Evolutionary conservation across 2,797 vertebrate species (phyloP), one percentile per base, ranked within the genome.

Genomic region (Falco berigora): DNA sequence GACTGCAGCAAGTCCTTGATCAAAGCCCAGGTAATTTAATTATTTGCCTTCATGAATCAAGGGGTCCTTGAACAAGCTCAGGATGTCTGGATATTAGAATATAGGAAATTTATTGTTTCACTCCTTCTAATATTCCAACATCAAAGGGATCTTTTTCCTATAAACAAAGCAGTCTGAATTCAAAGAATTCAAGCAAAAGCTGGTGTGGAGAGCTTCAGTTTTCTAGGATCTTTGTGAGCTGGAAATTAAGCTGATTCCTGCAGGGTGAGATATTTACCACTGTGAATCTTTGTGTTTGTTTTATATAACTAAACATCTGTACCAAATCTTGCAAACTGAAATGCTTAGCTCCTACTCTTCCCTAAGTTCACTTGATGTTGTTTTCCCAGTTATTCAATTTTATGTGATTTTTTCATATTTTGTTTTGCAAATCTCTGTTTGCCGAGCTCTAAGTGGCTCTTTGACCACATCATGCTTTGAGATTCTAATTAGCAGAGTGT

Each of bases 21-120:
- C 94, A 96, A 97, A 97, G 96, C 93, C 63, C 78, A 94, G 94
- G 95, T 97, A 96, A 97, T 97, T 96, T 94, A 97, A 97, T 97
- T 96, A 97, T 96, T 96, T 96, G 86, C 88, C 84, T 94, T 92
- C 84, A 63, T 91, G 84, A 93, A 93, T 95, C 75, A 86, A 92
- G 92, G 91, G 84, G 79, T 86, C 56, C 87, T 96, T 92, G 89
- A 96, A 88, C 69, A 94, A 94, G 42, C 88, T 88, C 27, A 24
- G 75, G 82, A 77, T 91, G 62, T 30, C 75, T 97, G 90, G 79
- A 14, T 97, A 79, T 96, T 92, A 96, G 91, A 94, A 90, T 81
- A 90, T 81, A 64, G 79, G 82, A 91, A 97, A 94, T 95, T 94
- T 96, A 96, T 96, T 97, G 96, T 96, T 97, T 96, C 94, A 77